These are phyloP conservation scores for Drosophila athabasca DNA, from an alignment of 1,140 invertebrate species.

Conservation along the genomic window DNA sequence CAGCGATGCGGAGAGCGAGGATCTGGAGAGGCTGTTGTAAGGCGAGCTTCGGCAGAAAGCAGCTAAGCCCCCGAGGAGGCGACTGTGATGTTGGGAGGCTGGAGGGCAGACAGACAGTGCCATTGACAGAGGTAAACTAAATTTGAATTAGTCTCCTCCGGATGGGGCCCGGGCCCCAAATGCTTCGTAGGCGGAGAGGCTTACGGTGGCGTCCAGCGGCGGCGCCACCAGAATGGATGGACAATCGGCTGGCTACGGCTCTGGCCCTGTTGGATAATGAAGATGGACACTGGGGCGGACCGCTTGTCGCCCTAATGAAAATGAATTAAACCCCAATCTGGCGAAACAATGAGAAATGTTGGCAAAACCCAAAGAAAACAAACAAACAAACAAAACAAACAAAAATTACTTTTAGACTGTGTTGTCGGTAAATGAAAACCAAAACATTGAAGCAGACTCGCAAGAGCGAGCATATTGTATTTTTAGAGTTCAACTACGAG, in stretches of 20 bases:
- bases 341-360: constrained; percentile 55
- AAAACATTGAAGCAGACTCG: constrained; percentile 2
- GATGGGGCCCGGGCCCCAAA: too few relatives aligned
- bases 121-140: too few relatives aligned
- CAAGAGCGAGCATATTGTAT: constrained; percentile 35
- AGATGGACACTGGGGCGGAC: constrained; percentile 48
- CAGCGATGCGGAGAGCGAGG: constrained; percentile 85
- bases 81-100: constrained; percentile 19
- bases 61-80: not conserved
- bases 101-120: too few relatives aligned
- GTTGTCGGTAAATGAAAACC: constrained; percentile 18
- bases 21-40: constrained; percentile 86
- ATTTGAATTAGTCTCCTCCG: too few relatives aligned
- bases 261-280: constrained; percentile 19
- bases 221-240: constrained; percentile 53
- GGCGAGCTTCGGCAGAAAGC: not conserved
- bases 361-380: constrained; percentile 17
- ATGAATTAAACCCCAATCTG: constrained; percentile 66
- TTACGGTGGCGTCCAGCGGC: constrained; percentile 48
- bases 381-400: constrained; percentile 22
- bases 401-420: constrained; percentile 39
- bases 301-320: constrained; percentile 68
- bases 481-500: constrained; percentile 69
- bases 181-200: not conserved
- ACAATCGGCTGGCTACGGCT: constrained; percentile 32